A percentile compares a stretch with the other conserved stretches of the same genome.
These are phyloP conservation scores for Drosophila niveifrons DNA, from an alignment of 2,888 invertebrate species.

Conservation along the genomic window DNA sequence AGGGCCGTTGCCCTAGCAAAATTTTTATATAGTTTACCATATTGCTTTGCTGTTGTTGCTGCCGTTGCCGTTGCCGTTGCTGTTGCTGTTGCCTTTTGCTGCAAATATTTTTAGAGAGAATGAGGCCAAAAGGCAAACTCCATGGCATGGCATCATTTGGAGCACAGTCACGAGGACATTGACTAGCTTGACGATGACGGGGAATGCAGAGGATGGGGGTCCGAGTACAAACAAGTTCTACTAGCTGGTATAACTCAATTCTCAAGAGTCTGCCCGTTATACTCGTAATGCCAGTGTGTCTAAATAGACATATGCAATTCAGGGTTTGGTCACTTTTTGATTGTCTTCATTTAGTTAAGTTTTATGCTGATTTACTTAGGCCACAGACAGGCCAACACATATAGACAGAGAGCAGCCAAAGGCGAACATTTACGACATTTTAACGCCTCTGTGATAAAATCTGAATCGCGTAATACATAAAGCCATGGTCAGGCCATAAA, in stretches of 20 bases:
- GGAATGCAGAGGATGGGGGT: slow-evolving; percentile 10
- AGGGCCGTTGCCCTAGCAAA: slow-evolving; percentile 51
- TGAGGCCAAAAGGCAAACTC: slow-evolving; percentile 72
- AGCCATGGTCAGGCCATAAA: slow-evolving; percentile 48
- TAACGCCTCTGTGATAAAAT: slow-evolving; percentile 72
- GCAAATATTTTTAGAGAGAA: slow-evolving; percentile 70
- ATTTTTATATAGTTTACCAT: slow-evolving; percentile 75
- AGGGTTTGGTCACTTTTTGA: slow-evolving; percentile 66
- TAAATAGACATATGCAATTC: slow-evolving; percentile 70
- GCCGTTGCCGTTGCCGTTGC: neutral
- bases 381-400: slow-evolving; percentile 31
- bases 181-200: neutral
- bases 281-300: slow-evolving; percentile 48
- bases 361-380: slow-evolving; percentile 80
- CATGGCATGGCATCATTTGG: slow-evolving; percentile 69
- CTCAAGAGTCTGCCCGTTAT: slow-evolving; percentile 29
- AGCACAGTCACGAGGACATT: slow-evolving; percentile 38
- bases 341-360: slow-evolving; percentile 78
- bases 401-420: slow-evolving; percentile 28
- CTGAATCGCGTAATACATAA: slow-evolving; percentile 57
- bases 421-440: slow-evolving; percentile 65
- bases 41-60: slow-evolving; percentile 53
- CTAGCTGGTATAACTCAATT: slow-evolving; percentile 65
- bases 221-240: slow-evolving; percentile 54
- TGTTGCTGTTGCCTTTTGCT: slow-evolving; percentile 36